Base-by-base conservation (phyloP, 2,113 vertebrate genomes). In the Microcebus murinus region DNA sequence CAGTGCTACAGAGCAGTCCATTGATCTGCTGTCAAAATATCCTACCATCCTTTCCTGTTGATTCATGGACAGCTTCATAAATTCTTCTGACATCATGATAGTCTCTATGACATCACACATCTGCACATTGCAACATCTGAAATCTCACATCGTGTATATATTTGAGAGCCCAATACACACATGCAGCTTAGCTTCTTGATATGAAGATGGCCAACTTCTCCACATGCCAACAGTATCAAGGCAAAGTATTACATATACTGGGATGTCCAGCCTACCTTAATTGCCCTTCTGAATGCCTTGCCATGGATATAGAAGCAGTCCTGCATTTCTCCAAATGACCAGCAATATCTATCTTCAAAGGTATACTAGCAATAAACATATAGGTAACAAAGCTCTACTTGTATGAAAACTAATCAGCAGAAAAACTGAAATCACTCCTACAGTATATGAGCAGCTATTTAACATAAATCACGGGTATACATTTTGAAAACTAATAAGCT, bases 221-320 rank as follows among this genome's bases (percentile, higher is more conserved):
- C 45, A 86, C 0, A 0, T 17, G 67, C 50, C 34, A 25, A 17
- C 4, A 6, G 27, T 6, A 29, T 11, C 77, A 10, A 4, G 17
- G 20, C 13, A 57, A 67, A 80, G 25, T 4, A 4, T 0, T 18
- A 52, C 13, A 27, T 1, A 73, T 4, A 12, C 2, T 2, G 48
- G 45, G 42, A 39, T 34, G 39, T 18, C 31, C 11, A 70, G 17
- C 18, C 31, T 21, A 1, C 73, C 25, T n/a, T 0, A 3, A 55
- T 25, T 4, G 20, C 34, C 17, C 81, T 89, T 67, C 39, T 89
- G 39, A 20, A 1, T 20, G 23, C n/a, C 39, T 18, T 34, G 0
- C 13, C 73, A 36, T 3, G 3, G 42, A 71, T 7, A 1, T 0
- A 55, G 4, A 68, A 85, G 29, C 25, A 68, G 2, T 8, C 5